Evolutionary conservation across 1,140 invertebrate genomes (phyloP), one percentile per base, ranked within the genome.

Genomic region (Camponotus vicinus): DNA sequence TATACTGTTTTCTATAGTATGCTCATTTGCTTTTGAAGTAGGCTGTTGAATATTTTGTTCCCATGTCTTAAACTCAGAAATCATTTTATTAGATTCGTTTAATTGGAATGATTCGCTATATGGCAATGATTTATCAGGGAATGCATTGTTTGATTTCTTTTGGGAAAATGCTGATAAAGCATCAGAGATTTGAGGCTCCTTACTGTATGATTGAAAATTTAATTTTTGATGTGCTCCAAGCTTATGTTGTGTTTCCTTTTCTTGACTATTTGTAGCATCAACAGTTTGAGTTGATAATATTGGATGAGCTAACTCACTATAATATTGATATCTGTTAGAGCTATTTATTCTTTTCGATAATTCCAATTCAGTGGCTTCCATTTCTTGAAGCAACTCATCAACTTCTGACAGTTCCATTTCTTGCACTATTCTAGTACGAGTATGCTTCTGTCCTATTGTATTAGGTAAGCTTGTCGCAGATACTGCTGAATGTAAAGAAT

Each of bases 341-440:
- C 55, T 90, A 37, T 85, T 87, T 45, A 93, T 91, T 77, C 90
- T 91, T 75, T 89, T 92, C 0, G 90, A 87, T 18, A 93, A 21
- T 86, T 94, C 92, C 37, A 92, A 88, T 52, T 95, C 94, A 0
- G 94, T 94, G 37, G 87, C 90, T 63, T 96, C 95, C 91, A 96
- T 94, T 83, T 95, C 93, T 69, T 93, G 93, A 8, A 96, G 86
- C 37, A 95, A 66, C 57, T 93, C 89, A 21, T 95, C 93, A 13
- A 95, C 94, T 76, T 95, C 94, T 0, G 92, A 87, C 8, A 96
- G 85, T 85, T 94, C 95, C 92, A 95, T 93, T 27, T 95, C 92
- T 27, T 92, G 92, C 32, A 93, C 69, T 42, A 40, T 71, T 75
- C 40, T 83, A 21, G 79, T 37, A 21, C 55, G 69, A 21, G 88